Conservation (phyloP, 1,140 invertebrate species). For the Anastatus disparis region DNA sequence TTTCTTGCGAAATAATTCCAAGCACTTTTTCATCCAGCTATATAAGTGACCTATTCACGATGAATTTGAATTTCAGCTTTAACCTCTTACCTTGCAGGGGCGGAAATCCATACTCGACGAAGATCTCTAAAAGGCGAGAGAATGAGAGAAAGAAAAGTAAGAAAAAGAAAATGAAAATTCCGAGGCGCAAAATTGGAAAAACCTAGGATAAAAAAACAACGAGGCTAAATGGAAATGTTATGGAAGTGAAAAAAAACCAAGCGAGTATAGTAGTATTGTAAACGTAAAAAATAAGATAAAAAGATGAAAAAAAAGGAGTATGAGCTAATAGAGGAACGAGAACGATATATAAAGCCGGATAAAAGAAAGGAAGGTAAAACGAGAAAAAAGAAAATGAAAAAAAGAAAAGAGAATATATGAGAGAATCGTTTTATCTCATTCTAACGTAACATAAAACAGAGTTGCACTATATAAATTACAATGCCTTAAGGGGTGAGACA, state of each 20-base stretch:
- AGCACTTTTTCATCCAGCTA: constrained; percentile 21
- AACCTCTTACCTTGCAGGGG: constrained; percentile 54
- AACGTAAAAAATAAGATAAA: no score
- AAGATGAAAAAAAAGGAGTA: no score
- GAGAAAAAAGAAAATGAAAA: neutral
- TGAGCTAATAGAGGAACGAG: no score
- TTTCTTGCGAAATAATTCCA: constrained; percentile 5
- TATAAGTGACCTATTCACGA: constrained; percentile 6
- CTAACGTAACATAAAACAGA: no score
- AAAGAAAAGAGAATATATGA: neutral
- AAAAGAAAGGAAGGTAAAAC: neutral
- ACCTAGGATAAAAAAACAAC: neutral
- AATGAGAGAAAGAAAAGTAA: constrained; percentile 6
- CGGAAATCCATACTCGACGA: constrained; percentile 51
- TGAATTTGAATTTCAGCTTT: constrained; percentile 45
- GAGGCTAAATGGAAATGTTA: constrained; percentile 30
- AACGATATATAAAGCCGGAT: no score
- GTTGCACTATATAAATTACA: no score
- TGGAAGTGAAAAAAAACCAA: neutral
- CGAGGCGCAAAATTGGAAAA: neutral
- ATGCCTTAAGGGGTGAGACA: no score
- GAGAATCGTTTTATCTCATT: neutral
- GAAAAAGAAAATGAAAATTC: constrained; percentile 10
- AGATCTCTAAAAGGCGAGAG: constrained; percentile 45
- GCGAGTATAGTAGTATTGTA: neutral